Conservation (phyloP, 2,113 vertebrate genomes). For the Heteronetta atricapilla region DNA sequence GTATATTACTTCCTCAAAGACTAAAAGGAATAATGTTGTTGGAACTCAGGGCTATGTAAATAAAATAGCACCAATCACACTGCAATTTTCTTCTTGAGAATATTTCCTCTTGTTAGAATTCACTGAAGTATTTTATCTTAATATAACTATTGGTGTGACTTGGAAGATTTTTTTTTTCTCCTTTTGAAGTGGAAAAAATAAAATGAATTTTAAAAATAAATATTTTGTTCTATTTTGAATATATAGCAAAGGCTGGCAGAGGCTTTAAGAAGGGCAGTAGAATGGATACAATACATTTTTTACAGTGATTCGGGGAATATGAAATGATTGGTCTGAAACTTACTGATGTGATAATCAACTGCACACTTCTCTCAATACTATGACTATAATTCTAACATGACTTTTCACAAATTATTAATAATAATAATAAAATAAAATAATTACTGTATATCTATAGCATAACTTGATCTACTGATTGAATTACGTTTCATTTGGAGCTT, state of each 20-base stretch:
- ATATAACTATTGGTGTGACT: background rate
- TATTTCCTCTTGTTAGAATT: background rate
- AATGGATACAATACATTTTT: background rate
- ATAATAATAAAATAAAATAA: background rate
- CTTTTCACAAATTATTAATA: background rate
- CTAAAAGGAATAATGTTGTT: conserved; percentile 72
- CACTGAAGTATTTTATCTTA: conserved; percentile 24
- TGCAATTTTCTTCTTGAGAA: background rate
- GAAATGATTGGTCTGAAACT: background rate
- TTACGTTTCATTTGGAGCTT: background rate
- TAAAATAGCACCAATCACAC: conserved; percentile 26
- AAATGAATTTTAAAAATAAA: background rate
- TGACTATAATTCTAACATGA: background rate
- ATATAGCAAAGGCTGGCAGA: background rate
- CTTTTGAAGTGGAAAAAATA: background rate
- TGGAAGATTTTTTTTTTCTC: background rate
- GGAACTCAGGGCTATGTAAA: conserved; percentile 67
- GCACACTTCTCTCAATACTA: background rate
- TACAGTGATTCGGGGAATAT: background rate
- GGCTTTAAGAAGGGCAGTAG: background rate
- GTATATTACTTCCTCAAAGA: conserved; percentile 82
- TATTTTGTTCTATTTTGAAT: background rate
- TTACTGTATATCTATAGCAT: background rate
- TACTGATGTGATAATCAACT: background rate
- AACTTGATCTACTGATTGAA: background rate